A percentile compares a stretch with the other conserved stretches of the same genome.
phyloP scores from a whole-genome alignment of 2,797 vertebrate species.

The Squalus acanthias region DNA sequence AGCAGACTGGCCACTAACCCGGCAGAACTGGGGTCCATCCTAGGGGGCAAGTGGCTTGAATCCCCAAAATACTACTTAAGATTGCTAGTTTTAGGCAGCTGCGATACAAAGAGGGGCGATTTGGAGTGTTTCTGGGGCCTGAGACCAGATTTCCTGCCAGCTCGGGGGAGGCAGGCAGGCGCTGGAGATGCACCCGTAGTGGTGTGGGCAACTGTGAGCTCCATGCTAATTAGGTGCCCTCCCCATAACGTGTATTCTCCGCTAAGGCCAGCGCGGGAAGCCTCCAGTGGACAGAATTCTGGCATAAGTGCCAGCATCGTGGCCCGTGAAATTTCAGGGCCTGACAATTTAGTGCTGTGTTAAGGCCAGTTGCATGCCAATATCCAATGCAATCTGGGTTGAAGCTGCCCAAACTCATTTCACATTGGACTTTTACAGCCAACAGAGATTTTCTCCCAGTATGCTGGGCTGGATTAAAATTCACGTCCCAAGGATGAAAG shows the following conservation, averaged over 20 bases:
- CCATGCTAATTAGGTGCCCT: not conserved
- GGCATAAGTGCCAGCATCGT: not conserved
- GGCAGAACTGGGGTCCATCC: not conserved
- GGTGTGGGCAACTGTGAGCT: not conserved
- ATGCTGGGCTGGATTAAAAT: not conserved
- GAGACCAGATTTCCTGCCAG: not conserved
- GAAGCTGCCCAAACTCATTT: not conserved
- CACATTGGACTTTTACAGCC: not conserved
- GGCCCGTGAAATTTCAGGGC: not conserved
- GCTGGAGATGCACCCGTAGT: not conserved
- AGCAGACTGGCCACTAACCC: not conserved
- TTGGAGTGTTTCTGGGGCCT: not conserved
- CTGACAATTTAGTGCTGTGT: not conserved
- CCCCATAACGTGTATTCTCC: not conserved
- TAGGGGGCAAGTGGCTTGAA: not conserved
- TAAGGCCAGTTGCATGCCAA: not conserved
- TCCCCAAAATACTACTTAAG: not conserved
- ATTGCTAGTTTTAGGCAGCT: not conserved
- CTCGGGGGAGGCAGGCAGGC: not conserved
- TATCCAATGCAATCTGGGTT: not conserved
- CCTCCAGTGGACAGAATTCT: not conserved
- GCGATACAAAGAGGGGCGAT: not conserved
- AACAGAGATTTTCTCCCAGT: not conserved
- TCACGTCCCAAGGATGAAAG: not conserved
- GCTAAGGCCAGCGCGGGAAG: not conserved